Percentiles rank a stretch among this genome's conserved stretches.
Evolutionary conservation across 2,113 vertebrate genomes (phyloP).

Genomic region (Aspidoscelis tigris): DNA sequence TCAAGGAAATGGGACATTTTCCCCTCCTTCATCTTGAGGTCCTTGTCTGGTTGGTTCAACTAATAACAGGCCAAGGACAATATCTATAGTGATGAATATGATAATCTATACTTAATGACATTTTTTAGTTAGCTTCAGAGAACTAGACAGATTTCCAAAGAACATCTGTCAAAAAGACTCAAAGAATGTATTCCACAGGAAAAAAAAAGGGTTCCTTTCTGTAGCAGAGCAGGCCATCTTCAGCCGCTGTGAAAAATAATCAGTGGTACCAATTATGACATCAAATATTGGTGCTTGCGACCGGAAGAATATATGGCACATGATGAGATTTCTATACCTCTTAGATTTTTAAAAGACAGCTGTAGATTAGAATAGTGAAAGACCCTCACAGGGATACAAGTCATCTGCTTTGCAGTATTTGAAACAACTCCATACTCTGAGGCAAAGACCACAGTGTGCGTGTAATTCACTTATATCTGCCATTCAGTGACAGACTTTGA

Average conservation of each 20-base stretch:
- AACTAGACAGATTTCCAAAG: neutral
- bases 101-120: neutral
- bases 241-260: neutral
- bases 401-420: neutral
- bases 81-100: neutral
- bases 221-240: neutral
- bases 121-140: neutral
- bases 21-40: too few relatives aligned
- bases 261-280: neutral
- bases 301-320: neutral
- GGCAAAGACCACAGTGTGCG: constrained; percentile 3
- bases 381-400: neutral
- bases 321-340: neutral
- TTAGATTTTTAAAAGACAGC: neutral
- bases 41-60: too few relatives aligned
- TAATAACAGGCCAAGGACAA: neutral
- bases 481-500: constrained; percentile 19
- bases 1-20: too few relatives aligned
- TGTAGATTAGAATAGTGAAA: neutral
- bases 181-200: too few relatives aligned
- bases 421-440: neutral
- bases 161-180: neutral
- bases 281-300: neutral
- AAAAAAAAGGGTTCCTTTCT: too few relatives aligned
- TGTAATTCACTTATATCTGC: constrained; percentile 41